Base-by-base conservation (phyloP, 1,140 invertebrate genomes). In the Drosophila kurseongensis region DNA sequence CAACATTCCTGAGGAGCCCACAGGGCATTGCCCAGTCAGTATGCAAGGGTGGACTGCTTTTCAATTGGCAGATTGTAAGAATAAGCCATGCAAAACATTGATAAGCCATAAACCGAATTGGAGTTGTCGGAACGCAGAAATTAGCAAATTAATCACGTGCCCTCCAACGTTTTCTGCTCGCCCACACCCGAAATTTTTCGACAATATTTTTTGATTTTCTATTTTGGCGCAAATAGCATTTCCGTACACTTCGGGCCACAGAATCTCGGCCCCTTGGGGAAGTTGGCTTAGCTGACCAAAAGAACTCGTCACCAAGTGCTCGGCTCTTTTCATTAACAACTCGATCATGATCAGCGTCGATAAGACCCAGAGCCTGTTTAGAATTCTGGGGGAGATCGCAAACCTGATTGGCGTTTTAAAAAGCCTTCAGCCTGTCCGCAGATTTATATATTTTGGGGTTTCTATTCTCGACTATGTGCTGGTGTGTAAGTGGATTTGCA, bases 381-480 rank as follows among this genome's bases (percentile, higher is more conserved):
- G 79, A 86, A 86, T 86, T 86, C 83, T 56, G 67, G 35, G 52
- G 68, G 45, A 44, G 45, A 62, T 59, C 61, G 58, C 18, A 83
- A 86, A 88, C 83, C 83, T 86, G 83, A 58, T 86, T 89, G 61
- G 83, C 52, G 67, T 83, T 63, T 82, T 66, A 83, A 86, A 69
- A 48, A 14, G 50, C 55, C 58, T 65, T 67, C 44, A 51, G 45
- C 47, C 71, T n/a, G 62, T 9, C 40, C 58, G 57, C 54, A 63
- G 32, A 68, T 63, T 72, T 66, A 58, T 71, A 71, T 60, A 61
- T 74, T 80, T 42, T 1, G 60, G 76, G 54, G 58, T 50, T 68
- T 86, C 78, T 78, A 68, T 79, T 75, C 73, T 62, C 66, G 45
- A 52, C 47, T 61, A 36, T 47, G 55, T 60, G 62, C 35, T 56